Percentiles rank a stretch among this genome's conserved stretches.
phyloP scores from a whole-genome alignment of 2,113 vertebrate genomes.

The Cromileptes altivelis region DNA sequence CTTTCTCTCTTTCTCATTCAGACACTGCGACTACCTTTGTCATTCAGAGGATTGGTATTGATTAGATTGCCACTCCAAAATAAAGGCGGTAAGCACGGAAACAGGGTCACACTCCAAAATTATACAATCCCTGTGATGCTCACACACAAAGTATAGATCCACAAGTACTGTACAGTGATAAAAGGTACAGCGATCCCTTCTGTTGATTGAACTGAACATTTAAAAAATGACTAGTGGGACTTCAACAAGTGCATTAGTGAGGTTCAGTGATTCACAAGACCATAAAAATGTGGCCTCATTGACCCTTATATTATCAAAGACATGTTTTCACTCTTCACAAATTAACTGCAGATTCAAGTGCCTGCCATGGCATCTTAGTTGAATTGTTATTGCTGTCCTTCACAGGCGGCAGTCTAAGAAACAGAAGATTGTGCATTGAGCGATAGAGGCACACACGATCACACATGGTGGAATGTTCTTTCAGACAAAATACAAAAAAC shows the following conservation, averaged over 20 bases:
- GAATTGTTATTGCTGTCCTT: constrained; percentile 6
- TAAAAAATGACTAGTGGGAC: neutral
- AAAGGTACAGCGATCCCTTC: neutral
- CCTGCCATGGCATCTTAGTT: neutral
- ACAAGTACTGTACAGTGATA: neutral
- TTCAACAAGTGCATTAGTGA: constrained; percentile 11
- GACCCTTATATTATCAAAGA: neutral
- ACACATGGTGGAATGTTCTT: constrained; percentile 53
- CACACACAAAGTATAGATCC: neutral
- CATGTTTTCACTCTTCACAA: constrained; percentile 11
- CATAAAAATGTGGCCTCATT: constrained; percentile 4
- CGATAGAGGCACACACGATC: constrained; percentile 33
- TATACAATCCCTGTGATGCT: neutral
- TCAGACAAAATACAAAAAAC: constrained; percentile 48
- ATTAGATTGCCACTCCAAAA: constrained; percentile 56
- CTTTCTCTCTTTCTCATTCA: constrained; percentile 28
- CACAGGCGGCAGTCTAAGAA: constrained; percentile 24
- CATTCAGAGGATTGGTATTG: constrained; percentile 66
- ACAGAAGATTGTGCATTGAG: constrained; percentile 19
- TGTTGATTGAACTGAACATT: constrained; percentile 4
- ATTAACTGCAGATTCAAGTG: constrained; percentile 30
- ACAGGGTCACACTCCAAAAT: constrained; percentile 25
- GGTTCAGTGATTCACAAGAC: constrained; percentile 1
- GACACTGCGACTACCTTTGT: constrained; percentile 18
- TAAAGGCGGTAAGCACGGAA: constrained; percentile 19